A percentile compares a stretch with the other conserved stretches of the same genome.
These are phyloP conservation scores for Eristalinus aeneus DNA, from an alignment of 2,888 invertebrate species.

Conservation along the genomic window DNA sequence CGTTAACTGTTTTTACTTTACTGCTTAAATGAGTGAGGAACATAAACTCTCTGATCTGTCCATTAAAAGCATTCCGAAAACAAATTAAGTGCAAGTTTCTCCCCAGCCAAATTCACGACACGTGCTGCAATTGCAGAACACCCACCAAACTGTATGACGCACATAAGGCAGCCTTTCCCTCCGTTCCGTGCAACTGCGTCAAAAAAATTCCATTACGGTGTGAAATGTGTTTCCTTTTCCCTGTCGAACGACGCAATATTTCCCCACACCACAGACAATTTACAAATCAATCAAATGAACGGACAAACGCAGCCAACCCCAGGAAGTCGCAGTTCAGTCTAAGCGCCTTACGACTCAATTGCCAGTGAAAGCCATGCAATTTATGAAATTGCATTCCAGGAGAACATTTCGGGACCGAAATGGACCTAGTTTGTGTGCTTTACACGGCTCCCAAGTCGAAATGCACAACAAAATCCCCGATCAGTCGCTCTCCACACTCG, in stretches of 20 bases:
- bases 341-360: constrained; percentile 19
- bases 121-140: background rate
- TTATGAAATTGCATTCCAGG: constrained; percentile 35
- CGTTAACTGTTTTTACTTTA: too few relatives aligned
- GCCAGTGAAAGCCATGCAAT: constrained; percentile 12
- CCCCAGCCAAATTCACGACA: background rate
- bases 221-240: background rate
- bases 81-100: too few relatives aligned
- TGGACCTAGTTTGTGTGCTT: constrained; percentile 56
- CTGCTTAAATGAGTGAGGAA: too few relatives aligned
- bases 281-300: background rate
- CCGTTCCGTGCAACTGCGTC: constrained; percentile 38
- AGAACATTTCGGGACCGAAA: constrained; percentile 46
- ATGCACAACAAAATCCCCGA: constrained; percentile 52
- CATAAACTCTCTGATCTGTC: too few relatives aligned
- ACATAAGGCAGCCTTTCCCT: constrained; percentile 6
- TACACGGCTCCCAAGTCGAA: constrained; percentile 38
- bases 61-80: too few relatives aligned
- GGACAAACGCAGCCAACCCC: background rate
- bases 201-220: constrained; percentile 48
- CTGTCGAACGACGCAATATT: too few relatives aligned
- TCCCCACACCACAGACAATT: background rate
- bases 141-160: background rate
- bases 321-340: background rate
- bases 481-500: background rate